These are phyloP conservation scores for Colletes gigas DNA, from an alignment of 1,140 invertebrate species.

Conservation along the genomic window DNA sequence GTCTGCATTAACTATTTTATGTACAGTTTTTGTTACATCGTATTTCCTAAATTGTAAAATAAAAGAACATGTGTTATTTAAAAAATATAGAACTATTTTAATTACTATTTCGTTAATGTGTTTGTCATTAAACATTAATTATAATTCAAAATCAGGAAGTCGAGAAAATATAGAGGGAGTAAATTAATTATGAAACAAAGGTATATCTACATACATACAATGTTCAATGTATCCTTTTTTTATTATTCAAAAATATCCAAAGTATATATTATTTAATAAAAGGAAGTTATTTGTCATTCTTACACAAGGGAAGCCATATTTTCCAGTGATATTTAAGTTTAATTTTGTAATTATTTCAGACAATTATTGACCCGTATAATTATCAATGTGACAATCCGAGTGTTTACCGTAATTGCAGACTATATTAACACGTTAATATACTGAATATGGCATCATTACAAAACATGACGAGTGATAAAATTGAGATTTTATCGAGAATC, in stretches of 20 bases:
- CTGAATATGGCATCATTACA: background rate
- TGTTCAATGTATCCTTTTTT: background rate
- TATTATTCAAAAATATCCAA: background rate
- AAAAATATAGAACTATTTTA: background rate
- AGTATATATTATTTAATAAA: background rate
- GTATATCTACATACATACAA: background rate
- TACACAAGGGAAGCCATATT: background rate
- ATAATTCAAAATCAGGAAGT: background rate
- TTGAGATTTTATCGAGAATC: background rate
- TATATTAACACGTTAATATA: conserved; percentile 3
- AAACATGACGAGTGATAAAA: conserved; percentile 2
- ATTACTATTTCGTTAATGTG: background rate
- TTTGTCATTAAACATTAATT: background rate
- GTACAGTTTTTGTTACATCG: background rate
- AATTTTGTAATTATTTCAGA: conserved; percentile 33
- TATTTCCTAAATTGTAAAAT: background rate
- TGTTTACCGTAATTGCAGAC: conserved; percentile 20
- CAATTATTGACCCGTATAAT: conserved; percentile 20
- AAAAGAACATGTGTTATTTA: background rate
- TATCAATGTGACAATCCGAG: conserved; percentile 1
- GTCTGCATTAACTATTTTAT: no score
- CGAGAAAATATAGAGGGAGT: background rate
- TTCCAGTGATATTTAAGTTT: background rate
- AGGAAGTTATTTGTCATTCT: background rate
- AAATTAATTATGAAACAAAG: background rate